Evolutionary conservation across 2,113 vertebrate genomes (phyloP), one percentile per base, ranked within the genome.

Genomic region (Pyrgilauda ruficollis): DNA sequence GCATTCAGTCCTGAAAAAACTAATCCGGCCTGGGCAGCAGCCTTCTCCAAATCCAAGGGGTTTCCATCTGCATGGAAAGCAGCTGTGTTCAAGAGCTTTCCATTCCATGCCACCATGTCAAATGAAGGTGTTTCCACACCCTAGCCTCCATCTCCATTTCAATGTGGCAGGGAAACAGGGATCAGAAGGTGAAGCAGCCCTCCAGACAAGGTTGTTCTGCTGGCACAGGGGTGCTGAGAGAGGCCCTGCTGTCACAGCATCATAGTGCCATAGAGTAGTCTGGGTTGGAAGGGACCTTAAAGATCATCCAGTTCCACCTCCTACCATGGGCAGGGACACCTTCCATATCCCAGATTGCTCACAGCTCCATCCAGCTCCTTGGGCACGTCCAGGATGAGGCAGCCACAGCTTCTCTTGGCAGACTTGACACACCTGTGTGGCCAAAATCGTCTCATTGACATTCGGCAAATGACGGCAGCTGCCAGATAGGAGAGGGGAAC

Each of bases 101-200:
- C 18, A 9, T 47, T 39, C 49, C 1, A 0, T 28, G 31, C 23
- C 61, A 24, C 41, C 16, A 4, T 18, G 19, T 30, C 9, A 3
- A 37, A 14, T 5, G 14, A 50, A 86, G 55, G 37, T 33, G 26
- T 64, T 64, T 39, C 23, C 10, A 78, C 7, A 10, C 30, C 13
- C n/a, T 58, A 19, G 46, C 10, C 17, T 37, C 18, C 9, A 8
- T 10, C 64, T 59, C 56, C 37, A 77, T 28, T 23, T 86, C 3
- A 0, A 1, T 21, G 28, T n/a, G 18, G 20, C 33, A 59, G 47
- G 35, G 23, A 62, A 77, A 53, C 27, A 78, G 15, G 44, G 28
- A 44, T 18, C 23, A 41, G 44, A 47, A 63, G 31, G 46, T 56
- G 49, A 68, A 82, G 30, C 33, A 82, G 14, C 18, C 16, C 49